Evolutionary conservation across 2,888 invertebrate species (phyloP), one percentile per base, ranked within the genome.

Genomic region (Microctonus brassicae): DNA sequence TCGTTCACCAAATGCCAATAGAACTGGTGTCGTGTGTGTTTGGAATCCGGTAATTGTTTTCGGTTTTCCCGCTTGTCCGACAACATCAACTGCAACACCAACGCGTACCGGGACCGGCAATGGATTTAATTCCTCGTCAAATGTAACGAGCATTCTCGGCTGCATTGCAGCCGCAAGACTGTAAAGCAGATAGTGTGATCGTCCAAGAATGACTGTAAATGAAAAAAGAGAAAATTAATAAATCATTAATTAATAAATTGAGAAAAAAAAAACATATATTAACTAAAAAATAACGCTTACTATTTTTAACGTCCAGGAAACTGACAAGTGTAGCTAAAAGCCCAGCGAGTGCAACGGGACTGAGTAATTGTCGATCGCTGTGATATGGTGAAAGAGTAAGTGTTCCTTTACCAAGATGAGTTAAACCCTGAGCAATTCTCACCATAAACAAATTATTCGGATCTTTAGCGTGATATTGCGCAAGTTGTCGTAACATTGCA

Each of bases 31-130:
- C 3, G 98, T 99, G 88, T 99, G 99, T 0, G 99, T 99, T 88
- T 99, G 99, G 83, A 99, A 99, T 39, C 99, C 99, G 2, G 99
- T 99, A 78, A 99, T 99, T 0, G 99, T 99, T 89, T 99, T 99
- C 0, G 99, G 99, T 80, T 98, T 98, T 55, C 99, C 99, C 0
- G 99, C 99, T 89, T 99, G 99, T 1, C 99, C 99, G 29, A 99
- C 99, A 6, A 98, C 98, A 90, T 99, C 99, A 9, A 99, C 98
- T 55, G 99, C 99, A 90, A 95, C 93, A 82, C 96, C 96, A 61
- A 96, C 96, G 75, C 96, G 92, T 0, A 99, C 98, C 67, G 96
- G 95, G 20, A 98, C 97, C 74, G 97, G 95, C 75, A 98, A 89
- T 73, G 98, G 97, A 87, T 96, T 95, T 67, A 99, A 90, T 80